phyloP scores from a whole-genome alignment of 2,888 invertebrate genomes.

The Tridacna crocea region DNA sequence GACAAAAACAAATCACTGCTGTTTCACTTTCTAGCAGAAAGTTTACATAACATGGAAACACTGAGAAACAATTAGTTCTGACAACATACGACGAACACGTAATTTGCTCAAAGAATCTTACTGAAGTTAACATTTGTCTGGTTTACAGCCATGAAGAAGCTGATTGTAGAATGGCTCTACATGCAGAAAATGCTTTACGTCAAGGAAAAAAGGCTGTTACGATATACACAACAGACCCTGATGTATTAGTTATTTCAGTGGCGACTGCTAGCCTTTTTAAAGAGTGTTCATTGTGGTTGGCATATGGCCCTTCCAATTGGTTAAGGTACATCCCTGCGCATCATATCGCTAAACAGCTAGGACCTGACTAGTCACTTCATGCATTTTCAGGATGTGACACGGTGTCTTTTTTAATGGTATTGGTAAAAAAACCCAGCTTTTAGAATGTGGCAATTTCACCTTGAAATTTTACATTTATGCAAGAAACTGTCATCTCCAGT shows the following conservation, averaged over 20 bases:
- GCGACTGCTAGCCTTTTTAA: neutral
- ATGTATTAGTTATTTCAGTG: neutral
- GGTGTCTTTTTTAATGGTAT: no score
- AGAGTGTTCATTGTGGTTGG: neutral
- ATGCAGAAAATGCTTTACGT: neutral
- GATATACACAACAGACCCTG: no score
- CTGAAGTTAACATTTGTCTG: no score
- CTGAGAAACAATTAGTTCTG: neutral
- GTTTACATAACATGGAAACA: neutral
- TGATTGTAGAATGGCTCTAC: neutral
- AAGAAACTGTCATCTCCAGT: no score
- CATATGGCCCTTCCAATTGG: neutral
- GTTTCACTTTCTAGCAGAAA: neutral
- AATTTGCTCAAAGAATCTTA: neutral
- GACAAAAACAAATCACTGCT: neutral
- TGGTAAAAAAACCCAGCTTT: no score
- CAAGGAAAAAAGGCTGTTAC: neutral
- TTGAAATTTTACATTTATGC: no score
- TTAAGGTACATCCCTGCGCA: no score
- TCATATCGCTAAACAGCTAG: neutral
- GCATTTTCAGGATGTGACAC: no score
- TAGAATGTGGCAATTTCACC: no score
- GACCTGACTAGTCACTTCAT: no score
- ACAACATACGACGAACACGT: neutral
- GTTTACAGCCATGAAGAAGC: constrained; percentile 9